Evolutionary conservation across 2,888 invertebrate species (phyloP).

Genomic region (Andrena marginata): DNA sequence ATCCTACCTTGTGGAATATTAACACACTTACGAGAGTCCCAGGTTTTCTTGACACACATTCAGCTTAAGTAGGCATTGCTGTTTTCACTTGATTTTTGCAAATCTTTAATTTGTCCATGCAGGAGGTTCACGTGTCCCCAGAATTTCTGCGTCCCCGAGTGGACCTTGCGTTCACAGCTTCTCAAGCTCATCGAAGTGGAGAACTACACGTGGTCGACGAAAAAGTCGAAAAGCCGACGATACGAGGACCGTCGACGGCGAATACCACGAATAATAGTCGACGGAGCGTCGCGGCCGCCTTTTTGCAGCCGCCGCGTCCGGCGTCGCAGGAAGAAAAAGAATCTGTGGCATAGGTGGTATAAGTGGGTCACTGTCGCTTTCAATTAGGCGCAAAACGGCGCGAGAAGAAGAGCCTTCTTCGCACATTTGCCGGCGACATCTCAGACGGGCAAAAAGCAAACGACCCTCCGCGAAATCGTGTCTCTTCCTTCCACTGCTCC

Average conservation of each 20-base stretch:
- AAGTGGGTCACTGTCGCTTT: constrained; percentile 80
- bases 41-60: not conserved
- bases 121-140: not conserved
- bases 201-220: not conserved
- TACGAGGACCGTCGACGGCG: not conserved
- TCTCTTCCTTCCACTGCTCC: constrained; percentile 44
- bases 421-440: constrained; percentile 77
- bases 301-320: constrained; percentile 37
- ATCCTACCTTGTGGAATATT: too few species aligned
- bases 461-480: constrained; percentile 67
- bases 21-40: too few species aligned
- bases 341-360: constrained; percentile 70
- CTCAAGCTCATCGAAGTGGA: not conserved
- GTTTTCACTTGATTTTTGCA: not conserved
- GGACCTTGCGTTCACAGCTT: not conserved
- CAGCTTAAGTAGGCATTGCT: not conserved
- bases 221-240: constrained; percentile 7
- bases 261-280: constrained; percentile 40
- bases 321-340: constrained; percentile 50
- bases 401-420: constrained; percentile 69
- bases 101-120: not conserved
- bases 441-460: constrained; percentile 80
- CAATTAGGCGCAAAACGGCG: constrained; percentile 73
- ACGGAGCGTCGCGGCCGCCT: constrained; percentile 16
- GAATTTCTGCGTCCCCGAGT: not conserved